Evolutionary conservation across 1,140 invertebrate genomes (phyloP).

Genomic region (Drosophila teissieri): DNA sequence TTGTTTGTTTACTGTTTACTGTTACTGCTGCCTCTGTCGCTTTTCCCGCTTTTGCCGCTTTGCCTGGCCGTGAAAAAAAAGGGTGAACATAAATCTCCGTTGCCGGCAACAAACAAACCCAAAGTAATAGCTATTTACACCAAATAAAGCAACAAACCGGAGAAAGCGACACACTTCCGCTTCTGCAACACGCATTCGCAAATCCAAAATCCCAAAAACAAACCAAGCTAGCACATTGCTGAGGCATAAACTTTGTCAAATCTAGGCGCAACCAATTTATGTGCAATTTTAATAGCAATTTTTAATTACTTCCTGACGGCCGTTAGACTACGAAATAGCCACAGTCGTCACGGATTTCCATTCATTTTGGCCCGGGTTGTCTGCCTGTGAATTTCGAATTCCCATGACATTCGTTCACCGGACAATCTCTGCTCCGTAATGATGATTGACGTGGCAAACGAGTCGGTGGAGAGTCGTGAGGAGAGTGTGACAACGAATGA

Average conservation of each 20-base stretch:
- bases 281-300: not conserved
- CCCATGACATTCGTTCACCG: too few species aligned
- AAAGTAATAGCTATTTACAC: not conserved
- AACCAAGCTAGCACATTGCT: not conserved
- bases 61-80: conserved; percentile 46
- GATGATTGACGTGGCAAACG: conserved; percentile 36
- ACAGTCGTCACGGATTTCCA: not conserved
- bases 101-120: conserved; percentile 42
- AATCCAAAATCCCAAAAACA: not conserved
- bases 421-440: conserved; percentile 18
- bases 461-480: conserved; percentile 1
- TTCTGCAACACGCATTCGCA: conserved; percentile 1
- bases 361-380: not conserved
- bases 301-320: not conserved
- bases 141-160: not conserved
- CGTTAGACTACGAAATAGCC: not conserved
- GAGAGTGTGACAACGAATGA: conserved; percentile 12
- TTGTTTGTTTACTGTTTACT: conserved; percentile 47
- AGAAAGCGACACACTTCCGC: conserved; percentile 15
- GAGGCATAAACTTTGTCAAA: too few species aligned
- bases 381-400: conserved; percentile 1
- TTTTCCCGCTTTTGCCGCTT: not conserved
- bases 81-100: conserved; percentile 67
- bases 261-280: not conserved
- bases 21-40: conserved; percentile 32